A percentile compares a stretch with the other conserved stretches of the same genome.
Evolutionary conservation across 35 echinoderm and acorn worm species (phyloP).

Genomic region (Amphiura filiformis): DNA sequence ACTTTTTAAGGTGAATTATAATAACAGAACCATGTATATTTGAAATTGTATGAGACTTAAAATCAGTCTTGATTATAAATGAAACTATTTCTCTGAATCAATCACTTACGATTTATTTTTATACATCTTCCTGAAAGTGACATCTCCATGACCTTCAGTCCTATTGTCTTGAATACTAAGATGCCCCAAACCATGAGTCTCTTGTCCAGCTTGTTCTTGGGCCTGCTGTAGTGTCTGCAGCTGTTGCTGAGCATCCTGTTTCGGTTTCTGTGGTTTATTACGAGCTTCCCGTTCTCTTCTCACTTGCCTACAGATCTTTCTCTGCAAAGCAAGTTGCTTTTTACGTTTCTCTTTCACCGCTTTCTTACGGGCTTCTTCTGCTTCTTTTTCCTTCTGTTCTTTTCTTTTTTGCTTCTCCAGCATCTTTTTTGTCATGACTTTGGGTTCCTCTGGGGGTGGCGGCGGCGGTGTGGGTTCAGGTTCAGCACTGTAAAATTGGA

Average conservation of each 20-base stretch:
- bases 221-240: slow-evolving; percentile 43
- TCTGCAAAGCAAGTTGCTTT: slow-evolving; percentile 79
- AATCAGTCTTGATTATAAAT: no score
- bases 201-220: slow-evolving; percentile 21
- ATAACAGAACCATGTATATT: no score
- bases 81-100: no score
- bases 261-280: slow-evolving; percentile 44
- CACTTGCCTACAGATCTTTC: slow-evolving; percentile 65
- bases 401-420: slow-evolving; percentile 12
- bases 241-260: slow-evolving; percentile 59
- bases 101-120: slow-evolving; percentile 90
- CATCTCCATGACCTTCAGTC: slow-evolving; percentile 35
- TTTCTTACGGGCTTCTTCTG: slow-evolving; percentile 68
- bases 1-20: no score
- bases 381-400: slow-evolving; percentile 32
- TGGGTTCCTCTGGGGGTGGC: neutral
- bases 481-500: slow-evolving; percentile 2
- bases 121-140: slow-evolving; percentile 79
- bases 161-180: slow-evolving; percentile 38
- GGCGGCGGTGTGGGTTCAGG: neutral
- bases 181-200: slow-evolving; percentile 30
- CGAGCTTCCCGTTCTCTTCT: slow-evolving; percentile 53
- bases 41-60: no score
- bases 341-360: slow-evolving; percentile 61
- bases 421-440: slow-evolving; percentile 12